phyloP scores from a whole-genome alignment of 2,113 vertebrate species.

The Ginglymostoma cirratum region DNA sequence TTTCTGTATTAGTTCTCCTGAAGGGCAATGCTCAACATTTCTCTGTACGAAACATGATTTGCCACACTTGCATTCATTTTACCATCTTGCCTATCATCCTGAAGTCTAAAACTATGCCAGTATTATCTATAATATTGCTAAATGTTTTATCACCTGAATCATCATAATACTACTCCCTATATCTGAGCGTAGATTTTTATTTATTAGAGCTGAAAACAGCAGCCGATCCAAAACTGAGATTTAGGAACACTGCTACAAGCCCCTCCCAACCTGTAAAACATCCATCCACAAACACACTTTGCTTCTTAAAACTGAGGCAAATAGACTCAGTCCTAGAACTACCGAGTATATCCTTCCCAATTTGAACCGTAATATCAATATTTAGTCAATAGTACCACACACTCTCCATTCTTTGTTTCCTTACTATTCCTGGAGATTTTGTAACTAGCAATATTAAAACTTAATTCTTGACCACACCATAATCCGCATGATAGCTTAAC shows the following conservation, averaged over 20 bases:
- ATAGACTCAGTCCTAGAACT: not conserved
- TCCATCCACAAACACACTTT: not conserved
- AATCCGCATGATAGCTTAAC: not conserved
- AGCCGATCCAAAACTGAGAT: not conserved
- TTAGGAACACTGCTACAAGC: not conserved
- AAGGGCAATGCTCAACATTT: not conserved
- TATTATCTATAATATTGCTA: not conserved
- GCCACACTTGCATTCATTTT: not conserved
- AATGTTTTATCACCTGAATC: not conserved
- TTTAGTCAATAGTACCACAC: not conserved
- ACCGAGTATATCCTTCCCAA: not conserved
- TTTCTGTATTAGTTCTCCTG: not conserved
- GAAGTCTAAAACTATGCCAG: not conserved
- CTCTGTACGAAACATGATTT: not conserved
- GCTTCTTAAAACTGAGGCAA: not conserved
- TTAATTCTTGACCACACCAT: not conserved
- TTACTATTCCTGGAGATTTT: not conserved
- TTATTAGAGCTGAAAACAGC: no score
- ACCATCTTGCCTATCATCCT: not conserved
- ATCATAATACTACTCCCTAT: not conserved
- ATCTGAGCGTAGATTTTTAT: not conserved
- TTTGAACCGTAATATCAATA: not conserved
- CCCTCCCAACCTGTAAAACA: not conserved
- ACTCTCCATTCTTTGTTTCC: not conserved
- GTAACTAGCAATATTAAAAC: not conserved